Conservation (phyloP, 2,888 invertebrate genomes). For the Drosophila parthenogenetica region DNA sequence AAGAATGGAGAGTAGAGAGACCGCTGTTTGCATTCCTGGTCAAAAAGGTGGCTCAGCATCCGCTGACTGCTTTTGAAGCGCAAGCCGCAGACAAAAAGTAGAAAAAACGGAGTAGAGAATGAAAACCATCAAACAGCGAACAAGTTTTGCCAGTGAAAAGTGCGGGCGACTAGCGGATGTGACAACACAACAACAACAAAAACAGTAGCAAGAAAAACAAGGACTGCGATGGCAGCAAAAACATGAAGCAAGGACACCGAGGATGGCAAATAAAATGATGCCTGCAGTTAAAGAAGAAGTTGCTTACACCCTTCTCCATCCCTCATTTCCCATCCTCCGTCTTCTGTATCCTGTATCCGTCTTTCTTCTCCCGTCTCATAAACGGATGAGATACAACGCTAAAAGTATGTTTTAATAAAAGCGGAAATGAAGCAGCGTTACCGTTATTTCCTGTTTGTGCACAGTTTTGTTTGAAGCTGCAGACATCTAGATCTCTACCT, state of each 20-base stretch:
- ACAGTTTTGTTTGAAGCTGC: slow-evolving; percentile 69
- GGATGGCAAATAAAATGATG: slow-evolving; percentile 56
- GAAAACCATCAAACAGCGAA: slow-evolving; percentile 32
- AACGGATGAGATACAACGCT: slow-evolving; percentile 75
- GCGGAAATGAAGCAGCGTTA: slow-evolving; percentile 81
- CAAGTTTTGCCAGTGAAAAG: slow-evolving; percentile 65
- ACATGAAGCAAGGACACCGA: slow-evolving; percentile 13
- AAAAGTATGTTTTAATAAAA: slow-evolving; percentile 81
- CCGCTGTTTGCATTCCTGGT: slow-evolving; percentile 55
- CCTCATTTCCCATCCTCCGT: too few relatives aligned
- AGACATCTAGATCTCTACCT: background rate
- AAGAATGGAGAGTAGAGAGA: background rate
- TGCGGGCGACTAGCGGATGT: slow-evolving; percentile 70
- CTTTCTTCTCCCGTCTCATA: background rate
- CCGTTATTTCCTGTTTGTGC: slow-evolving; percentile 79
- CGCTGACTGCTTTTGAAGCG: slow-evolving; percentile 68
- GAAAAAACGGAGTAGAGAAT: slow-evolving; percentile 18
- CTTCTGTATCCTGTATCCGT: background rate
- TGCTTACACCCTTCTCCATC: background rate
- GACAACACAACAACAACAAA: slow-evolving; percentile 57
- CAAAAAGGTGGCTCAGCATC: slow-evolving; percentile 67
- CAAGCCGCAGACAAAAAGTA: slow-evolving; percentile 45
- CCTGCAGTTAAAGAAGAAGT: slow-evolving; percentile 30
- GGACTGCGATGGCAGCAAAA: slow-evolving; percentile 25
- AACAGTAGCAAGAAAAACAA: slow-evolving; percentile 31